These are phyloP conservation scores for Axinella damicornis DNA, from an alignment of 37 sponge, comb jelly and placozoan species.

Conservation along the genomic window DNA sequence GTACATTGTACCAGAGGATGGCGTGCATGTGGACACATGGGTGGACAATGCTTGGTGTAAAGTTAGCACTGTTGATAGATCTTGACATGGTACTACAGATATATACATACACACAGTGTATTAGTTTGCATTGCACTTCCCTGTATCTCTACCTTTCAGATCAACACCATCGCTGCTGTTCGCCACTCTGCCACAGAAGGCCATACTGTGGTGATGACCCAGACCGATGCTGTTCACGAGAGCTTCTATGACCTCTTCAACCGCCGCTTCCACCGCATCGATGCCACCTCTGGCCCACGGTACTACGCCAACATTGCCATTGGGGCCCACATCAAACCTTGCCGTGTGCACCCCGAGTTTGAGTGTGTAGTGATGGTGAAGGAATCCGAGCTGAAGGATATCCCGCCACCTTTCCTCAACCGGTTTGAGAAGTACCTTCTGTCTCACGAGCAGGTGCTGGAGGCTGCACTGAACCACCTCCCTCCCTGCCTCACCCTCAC, in stretches of 20 bases:
- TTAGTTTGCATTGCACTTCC: background rate
- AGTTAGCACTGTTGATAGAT: no score
- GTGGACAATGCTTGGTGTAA: no score
- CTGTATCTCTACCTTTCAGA: conserved; percentile 5
- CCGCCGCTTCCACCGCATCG: conserved; percentile 84
- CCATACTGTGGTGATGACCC: conserved; percentile 83
- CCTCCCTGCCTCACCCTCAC: conserved; percentile 58
- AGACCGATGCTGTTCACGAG: conserved; percentile 90
- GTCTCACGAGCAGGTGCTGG: conserved; percentile 72
- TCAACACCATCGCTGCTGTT: conserved; percentile 88
- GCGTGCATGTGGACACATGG: no score
- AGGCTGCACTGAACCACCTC: conserved; percentile 56
- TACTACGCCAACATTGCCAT: conserved; percentile 94
- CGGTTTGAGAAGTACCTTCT: conserved; percentile 90
- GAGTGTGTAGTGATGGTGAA: conserved; percentile 89
- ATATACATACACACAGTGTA: background rate
- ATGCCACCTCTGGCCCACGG: conserved; percentile 64
- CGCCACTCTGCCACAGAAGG: conserved; percentile 88
- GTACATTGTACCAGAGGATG: no score
- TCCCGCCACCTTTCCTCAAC: conserved; percentile 87
- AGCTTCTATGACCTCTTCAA: conserved; percentile 96
- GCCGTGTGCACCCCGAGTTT: conserved; percentile 80
- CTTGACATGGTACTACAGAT: no score
- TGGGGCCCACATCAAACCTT: conserved; percentile 87
- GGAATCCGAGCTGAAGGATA: conserved; percentile 61